Evolutionary conservation across 2,888 invertebrate species (phyloP), one percentile per base, ranked within the genome.

Genomic region (Mechanitis mazaeus): DNA sequence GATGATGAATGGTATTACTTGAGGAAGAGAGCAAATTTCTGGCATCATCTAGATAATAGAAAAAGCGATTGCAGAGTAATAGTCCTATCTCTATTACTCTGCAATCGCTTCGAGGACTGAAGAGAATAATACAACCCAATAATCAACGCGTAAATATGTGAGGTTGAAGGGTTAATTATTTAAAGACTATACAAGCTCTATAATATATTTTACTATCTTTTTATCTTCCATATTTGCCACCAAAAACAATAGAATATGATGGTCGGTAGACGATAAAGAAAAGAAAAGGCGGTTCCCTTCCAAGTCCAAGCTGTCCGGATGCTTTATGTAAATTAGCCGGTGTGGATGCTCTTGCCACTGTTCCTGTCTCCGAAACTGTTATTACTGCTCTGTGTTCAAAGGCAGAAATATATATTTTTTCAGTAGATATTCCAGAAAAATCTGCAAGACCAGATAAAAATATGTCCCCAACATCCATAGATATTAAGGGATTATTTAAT

Each of bases 261-360:
- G 50, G 50, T 28, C 31, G 50, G 50, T 50, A 50, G 31, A 50
- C 50, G 1, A 50, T 31, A 11, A 50, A 31, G 50, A 50, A 50
- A 31, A 50, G 50, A 31, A 50, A 50, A 6, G 50, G 31, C 9
- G 50, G 11, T 1, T 7, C 31, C 9, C 9, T 9, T 2, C 31
- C 50, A 31, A 31, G 28, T 3, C 3, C 31, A 28, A 31, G 4
- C 3, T 7, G 6, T 50, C 2, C 9, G 7, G 7, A 31, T 28
- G 2, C 2, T 11, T 50, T 28, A 11, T 28, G 31, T 50, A 31
- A 50, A 31, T 50, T 50, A 9, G 31, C 50, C 3, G 50, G 50
- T 31, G 50, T 50, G 31, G n/a, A 31, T 28, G 50, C 50, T 11
- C 31, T 50, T 5, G 50, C 50, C 4, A 28, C 31, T 7, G 7